These are phyloP conservation scores for Caretta caretta DNA, from an alignment of 2,113 vertebrate species.

Conservation along the genomic window DNA sequence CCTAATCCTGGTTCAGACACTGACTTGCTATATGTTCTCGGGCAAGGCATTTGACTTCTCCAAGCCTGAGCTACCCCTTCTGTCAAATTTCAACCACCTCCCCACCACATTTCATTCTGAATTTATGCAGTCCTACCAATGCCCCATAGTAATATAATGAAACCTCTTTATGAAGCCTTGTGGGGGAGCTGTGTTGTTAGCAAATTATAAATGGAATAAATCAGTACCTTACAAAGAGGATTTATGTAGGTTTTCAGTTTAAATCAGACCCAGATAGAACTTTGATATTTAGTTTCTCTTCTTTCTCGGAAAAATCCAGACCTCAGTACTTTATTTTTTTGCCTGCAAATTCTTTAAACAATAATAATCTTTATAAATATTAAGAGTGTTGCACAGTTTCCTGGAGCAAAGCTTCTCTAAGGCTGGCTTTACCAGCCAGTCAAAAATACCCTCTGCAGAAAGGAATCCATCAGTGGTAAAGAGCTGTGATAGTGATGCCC, in stretches of 20 bases:
- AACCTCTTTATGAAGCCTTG: background rate
- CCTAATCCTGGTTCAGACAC: background rate
- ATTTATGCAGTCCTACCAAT: background rate
- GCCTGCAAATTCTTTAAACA: background rate
- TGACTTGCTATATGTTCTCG: background rate
- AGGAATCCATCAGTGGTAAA: no score
- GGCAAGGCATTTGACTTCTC: background rate
- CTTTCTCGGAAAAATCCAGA: background rate
- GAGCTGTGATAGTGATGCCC: background rate
- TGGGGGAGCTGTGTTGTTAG: background rate
- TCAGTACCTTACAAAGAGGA: background rate
- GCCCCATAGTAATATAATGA: background rate
- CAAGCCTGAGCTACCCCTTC: background rate
- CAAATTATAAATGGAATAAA: background rate
- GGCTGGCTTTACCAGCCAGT: background rate
- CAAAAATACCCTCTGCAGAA: no score
- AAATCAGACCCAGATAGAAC: background rate
- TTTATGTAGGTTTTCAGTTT: background rate
- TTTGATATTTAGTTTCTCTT: background rate
- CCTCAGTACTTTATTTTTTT: background rate
- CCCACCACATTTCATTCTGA: background rate
- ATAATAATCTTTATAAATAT: background rate
- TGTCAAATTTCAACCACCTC: rapidly evolving
- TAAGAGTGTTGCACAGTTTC: background rate
- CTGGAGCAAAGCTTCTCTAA: background rate